Base-by-base conservation (phyloP, 2,797 vertebrate species). In the Platalea minor region DNA sequence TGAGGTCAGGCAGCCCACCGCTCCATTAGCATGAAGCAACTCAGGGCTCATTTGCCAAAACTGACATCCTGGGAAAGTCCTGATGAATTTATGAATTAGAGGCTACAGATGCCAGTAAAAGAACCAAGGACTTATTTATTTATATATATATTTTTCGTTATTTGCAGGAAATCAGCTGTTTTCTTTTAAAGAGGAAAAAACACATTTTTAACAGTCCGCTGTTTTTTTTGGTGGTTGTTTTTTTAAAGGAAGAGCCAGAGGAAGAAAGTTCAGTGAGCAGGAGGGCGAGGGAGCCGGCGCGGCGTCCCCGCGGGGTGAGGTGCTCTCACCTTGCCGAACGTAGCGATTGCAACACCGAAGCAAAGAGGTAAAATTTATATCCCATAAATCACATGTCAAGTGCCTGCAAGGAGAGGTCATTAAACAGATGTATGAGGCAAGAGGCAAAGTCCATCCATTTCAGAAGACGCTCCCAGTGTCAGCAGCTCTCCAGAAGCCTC, bases 31-130 rank as follows among this genome's bases (percentile, higher is more conserved):
- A 72, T 92, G 95, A 95, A 91, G 97, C 95, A 96, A 89, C 95
- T 94, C 80, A 37, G 89, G 78, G 77, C 96, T 97, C 96, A 96
- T 97, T 97, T 97, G 96, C 97, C 97, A 97, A 97, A 97, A 92
- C 92, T 94, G 97, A 97, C 95, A 97, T 97, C 97, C 97, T 96
- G 97, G 97, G 96, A 97, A 97, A 97, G 96, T 92, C 94, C 85
- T 97, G 97, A 97, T 97, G 97, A 97, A 97, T 97, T 97, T 97
- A 97, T 97, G 96, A 95, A 96, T 96, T 86, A 84, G 94, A 91
- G 91, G 96, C 95, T 97, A 45, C 87, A 15, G 93, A 96, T 94
- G 94, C 95, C 93, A 91, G 96, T 64, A 90, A 92, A 92, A 92
- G 94, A 96, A 90, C 96, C 92, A 94, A 78, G 80, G 89, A 4